These are phyloP conservation scores for Pseudachorutes palmiensis DNA, from an alignment of 1,140 invertebrate genomes.

Conservation along the genomic window DNA sequence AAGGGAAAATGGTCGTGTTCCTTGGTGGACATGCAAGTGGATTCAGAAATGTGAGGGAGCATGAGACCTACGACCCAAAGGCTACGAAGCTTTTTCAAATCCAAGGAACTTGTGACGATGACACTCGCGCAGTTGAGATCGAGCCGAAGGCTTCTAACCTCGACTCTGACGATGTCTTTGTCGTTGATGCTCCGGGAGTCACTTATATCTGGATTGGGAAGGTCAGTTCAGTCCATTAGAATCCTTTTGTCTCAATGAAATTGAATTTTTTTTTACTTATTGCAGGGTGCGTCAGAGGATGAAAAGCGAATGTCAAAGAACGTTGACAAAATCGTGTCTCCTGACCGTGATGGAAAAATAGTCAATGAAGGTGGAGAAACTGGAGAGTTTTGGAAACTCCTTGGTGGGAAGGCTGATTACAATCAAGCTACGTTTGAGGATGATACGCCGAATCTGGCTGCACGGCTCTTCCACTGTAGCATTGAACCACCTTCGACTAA, in stretches of 20 bases:
- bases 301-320: slow-evolving; percentile 55
- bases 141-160: slow-evolving; percentile 51
- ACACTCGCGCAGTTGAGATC: slow-evolving; percentile 58
- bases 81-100: slow-evolving; percentile 54
- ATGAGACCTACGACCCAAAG: slow-evolving; percentile 55
- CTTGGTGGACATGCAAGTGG: slow-evolving; percentile 54
- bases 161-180: slow-evolving; percentile 62
- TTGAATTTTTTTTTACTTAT: not conserved
- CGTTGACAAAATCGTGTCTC: slow-evolving; percentile 50
- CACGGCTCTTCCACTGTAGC: slow-evolving; percentile 59
- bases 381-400: slow-evolving; percentile 61
- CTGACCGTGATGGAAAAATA: slow-evolving; percentile 46
- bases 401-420: slow-evolving; percentile 58
- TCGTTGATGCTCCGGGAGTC: slow-evolving; percentile 51
- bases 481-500: slow-evolving; percentile 49
- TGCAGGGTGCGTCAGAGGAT: slow-evolving; percentile 54
- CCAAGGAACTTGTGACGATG: slow-evolving; percentile 51
- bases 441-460: slow-evolving; percentile 42
- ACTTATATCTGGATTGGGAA: slow-evolving; percentile 62
- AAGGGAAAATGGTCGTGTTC: slow-evolving; percentile 54
- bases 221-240: slow-evolving; percentile 42
- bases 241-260: not conserved
- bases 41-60: slow-evolving; percentile 50
- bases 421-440: slow-evolving; percentile 43
- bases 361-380: slow-evolving; percentile 63